A percentile compares a stretch with the other conserved stretches of the same genome.
These are phyloP conservation scores for Euzetes globulus DNA, from an alignment of 2,888 invertebrate species.

Conservation along the genomic window DNA sequence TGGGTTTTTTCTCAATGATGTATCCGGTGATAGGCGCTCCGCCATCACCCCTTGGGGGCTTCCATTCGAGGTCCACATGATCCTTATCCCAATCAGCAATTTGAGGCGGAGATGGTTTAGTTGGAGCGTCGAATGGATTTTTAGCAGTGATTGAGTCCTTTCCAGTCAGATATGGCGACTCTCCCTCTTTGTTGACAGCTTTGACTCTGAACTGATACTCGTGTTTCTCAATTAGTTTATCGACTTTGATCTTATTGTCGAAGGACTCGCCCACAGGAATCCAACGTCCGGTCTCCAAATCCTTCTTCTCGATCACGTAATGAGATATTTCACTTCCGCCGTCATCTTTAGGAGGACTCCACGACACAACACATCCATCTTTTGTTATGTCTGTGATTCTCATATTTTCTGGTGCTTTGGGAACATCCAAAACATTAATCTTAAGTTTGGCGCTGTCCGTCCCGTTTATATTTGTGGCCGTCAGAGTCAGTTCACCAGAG, in stretches of 20 bases:
- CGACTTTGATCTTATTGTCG: constrained; percentile 51
- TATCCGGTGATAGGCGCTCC: constrained; percentile 53
- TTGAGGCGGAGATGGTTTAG: constrained; percentile 71
- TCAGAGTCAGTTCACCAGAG: constrained; percentile 81
- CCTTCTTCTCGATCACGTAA: constrained; percentile 64
- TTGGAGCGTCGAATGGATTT: constrained; percentile 92
- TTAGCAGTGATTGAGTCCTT: constrained; percentile 93
- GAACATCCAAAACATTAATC: constrained; percentile 52
- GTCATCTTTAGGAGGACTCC: constrained; percentile 94
- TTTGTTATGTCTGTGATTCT: constrained; percentile 88
- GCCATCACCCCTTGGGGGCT: constrained; percentile 46
- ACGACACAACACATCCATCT: constrained; percentile 90
- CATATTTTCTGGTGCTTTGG: constrained; percentile 85
- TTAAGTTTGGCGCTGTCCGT: constrained; percentile 81
- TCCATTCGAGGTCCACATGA: constrained; percentile 76
- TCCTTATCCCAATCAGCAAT: constrained; percentile 56
- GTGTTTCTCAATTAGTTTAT: constrained; percentile 52
- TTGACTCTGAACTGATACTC: constrained; percentile 55
- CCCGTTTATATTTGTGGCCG: constrained; percentile 88
- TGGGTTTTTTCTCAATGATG: constrained; percentile 68
- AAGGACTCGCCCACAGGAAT: constrained; percentile 63
- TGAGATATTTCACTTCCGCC: constrained; percentile 89
- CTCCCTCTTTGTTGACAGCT: constrained; percentile 57
- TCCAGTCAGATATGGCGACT: constrained; percentile 73
- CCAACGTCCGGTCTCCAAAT: constrained; percentile 71